These are phyloP conservation scores for Drosophila sechellia DNA, from an alignment of 1,140 invertebrate species.

Conservation along the genomic window DNA sequence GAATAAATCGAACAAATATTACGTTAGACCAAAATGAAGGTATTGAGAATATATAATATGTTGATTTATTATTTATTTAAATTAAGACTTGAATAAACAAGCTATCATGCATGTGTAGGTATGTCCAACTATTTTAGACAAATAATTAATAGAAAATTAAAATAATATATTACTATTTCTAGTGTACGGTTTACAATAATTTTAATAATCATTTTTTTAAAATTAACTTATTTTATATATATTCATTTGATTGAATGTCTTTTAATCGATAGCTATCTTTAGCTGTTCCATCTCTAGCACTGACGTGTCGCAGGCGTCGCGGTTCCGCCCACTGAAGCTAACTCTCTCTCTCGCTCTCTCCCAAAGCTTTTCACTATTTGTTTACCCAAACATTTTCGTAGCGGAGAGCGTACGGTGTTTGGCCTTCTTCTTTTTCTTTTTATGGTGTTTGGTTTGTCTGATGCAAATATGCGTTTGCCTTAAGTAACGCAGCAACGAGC, in stretches of 20 bases:
- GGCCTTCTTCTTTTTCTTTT: slow-evolving; percentile 10
- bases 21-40: background rate
- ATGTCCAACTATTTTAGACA: no score
- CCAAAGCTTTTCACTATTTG: slow-evolving; percentile 22
- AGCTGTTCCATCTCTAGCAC: background rate
- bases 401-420: slow-evolving; percentile 1
- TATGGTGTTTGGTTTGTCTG: slow-evolving; percentile 35
- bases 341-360: slow-evolving; percentile 11
- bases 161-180: no score
- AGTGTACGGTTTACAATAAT: no score
- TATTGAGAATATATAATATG: background rate
- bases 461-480: slow-evolving; percentile 47
- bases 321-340: slow-evolving; percentile 23
- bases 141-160: no score
- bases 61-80: no score
- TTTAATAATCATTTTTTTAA: no score
- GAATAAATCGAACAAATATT: background rate
- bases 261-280: background rate
- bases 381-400: slow-evolving; percentile 45
- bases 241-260: background rate
- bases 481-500: slow-evolving; percentile 4
- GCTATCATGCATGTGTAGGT: no score
- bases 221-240: background rate
- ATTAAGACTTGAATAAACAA: no score
- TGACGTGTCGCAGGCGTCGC: slow-evolving; percentile 59